Conservation (phyloP, 1,140 invertebrate genomes). For the Augochlora pura region DNA sequence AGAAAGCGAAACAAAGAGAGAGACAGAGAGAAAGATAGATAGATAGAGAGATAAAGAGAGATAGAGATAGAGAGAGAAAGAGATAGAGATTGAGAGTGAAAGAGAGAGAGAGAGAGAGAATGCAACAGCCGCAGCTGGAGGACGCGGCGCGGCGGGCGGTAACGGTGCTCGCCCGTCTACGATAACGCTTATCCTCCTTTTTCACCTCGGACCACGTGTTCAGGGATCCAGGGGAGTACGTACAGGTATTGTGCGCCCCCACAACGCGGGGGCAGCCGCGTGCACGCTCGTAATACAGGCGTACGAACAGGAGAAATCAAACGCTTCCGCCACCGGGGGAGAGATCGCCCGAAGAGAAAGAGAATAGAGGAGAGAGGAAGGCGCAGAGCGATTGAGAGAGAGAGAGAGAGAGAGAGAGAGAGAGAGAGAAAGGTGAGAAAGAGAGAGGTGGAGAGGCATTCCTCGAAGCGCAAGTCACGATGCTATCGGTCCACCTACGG, state of each 20-base stretch:
- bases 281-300: constrained; percentile 45
- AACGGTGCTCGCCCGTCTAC: neutral
- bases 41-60: too few species aligned
- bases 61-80: too few species aligned
- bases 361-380: too few species aligned
- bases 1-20: too few species aligned
- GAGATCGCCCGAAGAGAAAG: constrained; percentile 18
- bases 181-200: constrained; percentile 41
- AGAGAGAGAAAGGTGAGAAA: too few species aligned
- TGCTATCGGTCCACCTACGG: constrained; percentile 53
- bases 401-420: too few species aligned
- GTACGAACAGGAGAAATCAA: constrained; percentile 48
- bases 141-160: constrained; percentile 49
- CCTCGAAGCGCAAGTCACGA: constrained; percentile 55
- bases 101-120: too few species aligned
- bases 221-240: constrained; percentile 32
- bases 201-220: constrained; percentile 31
- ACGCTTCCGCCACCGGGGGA: constrained; percentile 34
- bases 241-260: constrained; percentile 33
- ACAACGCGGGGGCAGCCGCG: constrained; percentile 19
- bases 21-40: too few species aligned
- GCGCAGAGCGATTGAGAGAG: too few species aligned
- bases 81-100: too few species aligned
- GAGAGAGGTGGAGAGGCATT: constrained; percentile 17
- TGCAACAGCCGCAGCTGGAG: constrained; percentile 27